Evolutionary conservation across 2,113 vertebrate genomes (phyloP).

Genomic region (Solenodon paradoxus): DNA sequence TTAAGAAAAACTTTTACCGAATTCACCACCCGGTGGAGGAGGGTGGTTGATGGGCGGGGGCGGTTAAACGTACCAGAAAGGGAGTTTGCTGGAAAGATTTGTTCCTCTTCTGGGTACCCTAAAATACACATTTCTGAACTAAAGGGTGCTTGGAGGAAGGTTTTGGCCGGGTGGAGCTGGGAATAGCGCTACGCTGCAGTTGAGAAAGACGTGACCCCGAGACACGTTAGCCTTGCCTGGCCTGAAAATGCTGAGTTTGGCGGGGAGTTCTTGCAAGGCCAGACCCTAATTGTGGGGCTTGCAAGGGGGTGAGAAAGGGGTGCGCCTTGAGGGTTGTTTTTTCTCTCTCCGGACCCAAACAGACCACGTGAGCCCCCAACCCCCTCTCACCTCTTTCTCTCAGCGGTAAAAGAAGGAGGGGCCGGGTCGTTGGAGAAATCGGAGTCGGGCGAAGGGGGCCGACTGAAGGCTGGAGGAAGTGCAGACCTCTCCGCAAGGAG

Average conservation of each 20-base stretch:
- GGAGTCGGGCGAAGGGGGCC: not conserved
- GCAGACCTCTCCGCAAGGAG: not conserved
- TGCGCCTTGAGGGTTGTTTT: not conserved
- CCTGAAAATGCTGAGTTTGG: not conserved
- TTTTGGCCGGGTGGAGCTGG: not conserved
- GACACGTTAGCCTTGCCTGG: not conserved
- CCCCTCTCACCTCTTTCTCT: not conserved
- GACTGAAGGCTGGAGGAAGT: not conserved
- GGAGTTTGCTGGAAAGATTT: constrained; percentile 37
- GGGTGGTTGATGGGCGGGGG: no score
- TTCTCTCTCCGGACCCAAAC: not conserved
- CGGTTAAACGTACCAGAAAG: constrained; percentile 33
- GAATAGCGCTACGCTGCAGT: not conserved
- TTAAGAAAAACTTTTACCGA: constrained; percentile 69
- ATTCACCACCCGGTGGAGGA: not conserved
- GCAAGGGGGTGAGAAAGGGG: not conserved
- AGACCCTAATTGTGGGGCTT: not conserved
- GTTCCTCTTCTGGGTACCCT: constrained; percentile 37
- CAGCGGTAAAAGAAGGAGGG: not conserved
- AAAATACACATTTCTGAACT: not conserved
- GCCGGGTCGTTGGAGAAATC: not conserved
- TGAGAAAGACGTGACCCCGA: not conserved
- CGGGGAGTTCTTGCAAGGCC: not conserved
- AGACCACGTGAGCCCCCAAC: constrained; percentile 24
- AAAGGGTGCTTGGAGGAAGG: not conserved